phyloP scores from a whole-genome alignment of 2,888 invertebrate genomes.

The Stenodema calcarata region DNA sequence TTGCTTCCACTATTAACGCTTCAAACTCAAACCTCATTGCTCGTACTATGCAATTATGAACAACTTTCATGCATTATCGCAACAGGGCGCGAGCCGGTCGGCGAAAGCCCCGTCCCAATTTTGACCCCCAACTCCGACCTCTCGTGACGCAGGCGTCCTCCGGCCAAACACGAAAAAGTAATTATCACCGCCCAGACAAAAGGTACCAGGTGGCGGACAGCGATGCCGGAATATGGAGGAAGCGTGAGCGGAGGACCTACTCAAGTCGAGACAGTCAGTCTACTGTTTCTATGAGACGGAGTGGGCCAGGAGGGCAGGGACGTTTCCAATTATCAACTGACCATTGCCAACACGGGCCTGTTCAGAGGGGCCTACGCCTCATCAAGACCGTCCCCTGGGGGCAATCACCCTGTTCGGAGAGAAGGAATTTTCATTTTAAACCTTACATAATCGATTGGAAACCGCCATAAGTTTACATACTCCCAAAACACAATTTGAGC shows the following conservation, averaged over 20 bases:
- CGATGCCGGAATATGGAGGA: neutral
- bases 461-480: neutral
- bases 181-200: neutral
- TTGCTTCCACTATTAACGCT: too few species aligned
- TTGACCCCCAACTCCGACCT: neutral
- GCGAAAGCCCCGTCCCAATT: neutral
- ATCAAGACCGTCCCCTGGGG: neutral
- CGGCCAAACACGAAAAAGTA: neutral
- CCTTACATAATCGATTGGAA: neutral
- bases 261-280: slow-evolving; percentile 20
- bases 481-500: too few species aligned
- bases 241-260: neutral
- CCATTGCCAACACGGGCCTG: slow-evolving; percentile 13
- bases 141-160: neutral
- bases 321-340: slow-evolving; percentile 42
- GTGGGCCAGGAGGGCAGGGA: slow-evolving; percentile 42
- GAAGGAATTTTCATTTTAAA: neutral
- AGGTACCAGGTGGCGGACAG: neutral
- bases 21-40: too few species aligned
- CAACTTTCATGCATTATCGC: too few species aligned
- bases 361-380: neutral
- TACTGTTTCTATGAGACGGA: slow-evolving; percentile 27
- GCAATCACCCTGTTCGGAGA: neutral
- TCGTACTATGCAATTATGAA: too few species aligned
- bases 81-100: neutral